Base-by-base conservation (phyloP, 2,113 vertebrate species). In the Epinephelus fuscoguttatus region DNA sequence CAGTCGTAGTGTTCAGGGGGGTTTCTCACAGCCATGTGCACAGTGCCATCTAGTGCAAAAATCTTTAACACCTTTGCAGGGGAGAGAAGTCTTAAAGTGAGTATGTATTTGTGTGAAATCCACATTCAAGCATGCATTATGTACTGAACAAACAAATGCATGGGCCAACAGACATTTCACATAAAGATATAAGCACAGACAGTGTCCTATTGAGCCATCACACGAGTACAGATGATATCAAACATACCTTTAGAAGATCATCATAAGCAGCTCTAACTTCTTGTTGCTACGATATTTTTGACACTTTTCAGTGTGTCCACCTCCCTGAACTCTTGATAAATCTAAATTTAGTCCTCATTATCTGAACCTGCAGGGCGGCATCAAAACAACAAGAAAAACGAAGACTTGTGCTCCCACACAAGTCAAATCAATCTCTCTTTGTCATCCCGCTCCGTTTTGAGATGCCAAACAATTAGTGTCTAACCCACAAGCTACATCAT, bases 41-140 rank as follows among this genome's bases (percentile, higher is more conserved):
- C 92, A 96, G 85, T 94, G 94, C 94, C 95, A 96, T 92, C 95
- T 95, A 89, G 92, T 94, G 95, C 47, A 0, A 12, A 8, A 53
- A 1, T 10, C 0, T 11, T 17, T 2, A 62, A 67, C 14, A 52
- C 12, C 17, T 42, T 14, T 56, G 49, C 66, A 80, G 9, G 9
- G 18, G 21, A 27, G 6, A 30, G 14, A 15, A 42, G 0, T 55
- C 42, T 45, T 12, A n/a, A 27, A n/a, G 7, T 52, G 17, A 14
- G 2, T 17, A 25, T n/a, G 0, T n/a, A 42, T 14, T 21, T 56
- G 30, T 40, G 25, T 12, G 21, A 21, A 11, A 18, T 27, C 2
- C 9, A 23, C 8, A 12, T 37, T 21, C 12, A 64, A 53, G 17
- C 12, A 15, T 37, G 13, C 18, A 82, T 52, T 49, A 74, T 6